Conservation (phyloP, 2,113 vertebrate species). For the Xenus cinereus region DNA sequence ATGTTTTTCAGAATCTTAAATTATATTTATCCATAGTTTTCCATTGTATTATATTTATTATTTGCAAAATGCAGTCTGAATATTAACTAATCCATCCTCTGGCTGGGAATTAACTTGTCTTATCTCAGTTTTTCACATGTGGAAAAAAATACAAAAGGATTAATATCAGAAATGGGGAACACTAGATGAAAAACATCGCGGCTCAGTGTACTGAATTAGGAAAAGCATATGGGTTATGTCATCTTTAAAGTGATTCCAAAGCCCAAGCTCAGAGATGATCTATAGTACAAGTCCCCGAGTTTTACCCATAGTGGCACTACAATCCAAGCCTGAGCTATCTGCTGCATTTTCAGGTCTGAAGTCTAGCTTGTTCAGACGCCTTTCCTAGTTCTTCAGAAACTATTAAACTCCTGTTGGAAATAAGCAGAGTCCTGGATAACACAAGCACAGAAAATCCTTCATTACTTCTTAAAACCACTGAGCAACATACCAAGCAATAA, state of each 20-base stretch:
- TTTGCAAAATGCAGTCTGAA: neutral
- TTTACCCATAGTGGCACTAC: neutral
- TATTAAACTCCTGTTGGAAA: neutral
- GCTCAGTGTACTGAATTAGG: neutral
- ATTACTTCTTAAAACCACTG: neutral
- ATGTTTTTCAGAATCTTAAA: neutral
- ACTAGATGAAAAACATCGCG: neutral
- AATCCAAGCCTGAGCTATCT: neutral
- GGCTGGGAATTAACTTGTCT: slow-evolving; percentile 16
- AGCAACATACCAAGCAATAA: neutral
- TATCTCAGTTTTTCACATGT: slow-evolving; percentile 6
- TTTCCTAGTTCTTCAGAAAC: neutral
- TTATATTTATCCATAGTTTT: neutral
- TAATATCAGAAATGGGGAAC: neutral
- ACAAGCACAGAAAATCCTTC: neutral
- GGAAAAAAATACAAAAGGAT: neutral
- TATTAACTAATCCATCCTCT: slow-evolving; percentile 19
- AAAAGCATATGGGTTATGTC: neutral
- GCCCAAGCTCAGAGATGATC: neutral
- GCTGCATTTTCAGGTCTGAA: neutral
- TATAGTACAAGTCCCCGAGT: neutral
- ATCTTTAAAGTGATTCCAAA: neutral
- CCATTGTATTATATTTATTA: neutral
- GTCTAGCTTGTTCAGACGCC: neutral
- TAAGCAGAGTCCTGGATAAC: neutral